phyloP scores from a whole-genome alignment of 2,113 vertebrate genomes.

The Zapornia atra region DNA sequence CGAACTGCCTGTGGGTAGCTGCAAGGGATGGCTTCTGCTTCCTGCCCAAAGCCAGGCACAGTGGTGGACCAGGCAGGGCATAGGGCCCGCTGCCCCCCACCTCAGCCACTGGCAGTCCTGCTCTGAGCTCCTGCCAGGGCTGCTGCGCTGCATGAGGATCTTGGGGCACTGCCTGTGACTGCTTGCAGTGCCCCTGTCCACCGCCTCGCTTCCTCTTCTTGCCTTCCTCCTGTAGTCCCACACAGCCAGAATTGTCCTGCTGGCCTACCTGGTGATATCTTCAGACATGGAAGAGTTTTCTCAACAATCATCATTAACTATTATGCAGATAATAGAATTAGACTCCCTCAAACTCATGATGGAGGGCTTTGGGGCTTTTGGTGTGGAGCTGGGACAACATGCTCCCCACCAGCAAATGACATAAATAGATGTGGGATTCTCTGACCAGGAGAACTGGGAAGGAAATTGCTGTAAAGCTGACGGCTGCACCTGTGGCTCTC shows the following conservation, averaged over 20 bases:
- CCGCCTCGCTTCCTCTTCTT: too few species aligned
- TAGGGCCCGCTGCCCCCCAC: background rate
- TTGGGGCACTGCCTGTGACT: too few species aligned
- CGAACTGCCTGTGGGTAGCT: too few species aligned
- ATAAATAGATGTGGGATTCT: fast-evolving
- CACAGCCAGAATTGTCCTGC: background rate
- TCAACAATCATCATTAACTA: background rate
- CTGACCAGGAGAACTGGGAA: background rate
- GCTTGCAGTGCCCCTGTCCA: too few species aligned
- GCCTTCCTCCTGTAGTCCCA: background rate
- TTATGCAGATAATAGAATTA: background rate
- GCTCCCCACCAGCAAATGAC: background rate
- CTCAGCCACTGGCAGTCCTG: background rate
- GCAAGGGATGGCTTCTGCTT: background rate
- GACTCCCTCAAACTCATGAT: too few species aligned
- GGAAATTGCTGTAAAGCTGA: background rate
- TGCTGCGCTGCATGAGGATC: too few species aligned
- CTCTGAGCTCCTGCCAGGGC: background rate
- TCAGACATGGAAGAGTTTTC: background rate
- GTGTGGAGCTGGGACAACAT: background rate
- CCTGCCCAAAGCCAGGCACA: background rate
- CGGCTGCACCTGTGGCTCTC: background rate
- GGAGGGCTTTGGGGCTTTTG: background rate
- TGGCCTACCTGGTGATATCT: background rate
- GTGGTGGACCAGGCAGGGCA: background rate